Conservation (phyloP, 2,888 invertebrate genomes). For the Aporophyla nigra region DNA sequence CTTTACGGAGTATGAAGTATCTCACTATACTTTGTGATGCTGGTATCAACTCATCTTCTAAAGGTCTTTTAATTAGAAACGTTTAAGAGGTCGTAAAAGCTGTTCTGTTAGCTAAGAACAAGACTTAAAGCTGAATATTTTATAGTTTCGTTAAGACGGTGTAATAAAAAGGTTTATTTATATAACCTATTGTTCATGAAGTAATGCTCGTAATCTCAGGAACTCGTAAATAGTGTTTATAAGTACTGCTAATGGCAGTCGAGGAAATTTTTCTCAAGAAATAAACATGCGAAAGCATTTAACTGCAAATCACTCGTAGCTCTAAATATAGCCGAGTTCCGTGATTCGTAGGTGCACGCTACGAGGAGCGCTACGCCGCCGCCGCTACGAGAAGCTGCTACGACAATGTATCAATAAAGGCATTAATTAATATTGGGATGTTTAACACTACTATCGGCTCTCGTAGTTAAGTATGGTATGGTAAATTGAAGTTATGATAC, state of each 20-base stretch:
- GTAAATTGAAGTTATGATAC: not conserved
- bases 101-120: not conserved
- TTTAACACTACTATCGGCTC: not conserved
- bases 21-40: slow-evolving; percentile 3
- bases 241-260: slow-evolving; percentile 41
- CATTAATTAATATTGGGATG: slow-evolving; percentile 2
- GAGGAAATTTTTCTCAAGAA: slow-evolving; percentile 42
- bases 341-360: slow-evolving; percentile 63
- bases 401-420: slow-evolving; percentile 31
- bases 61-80: slow-evolving; percentile 32
- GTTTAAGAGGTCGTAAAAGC: slow-evolving; percentile 12
- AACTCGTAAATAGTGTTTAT: slow-evolving; percentile 46
- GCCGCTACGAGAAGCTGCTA: slow-evolving; percentile 38
- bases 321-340: slow-evolving; percentile 54
- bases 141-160: slow-evolving; percentile 21
- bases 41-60: slow-evolving; percentile 5
- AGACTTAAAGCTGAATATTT: slow-evolving; percentile 16
- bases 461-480: not conserved
- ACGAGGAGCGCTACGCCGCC: slow-evolving; percentile 61
- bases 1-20: slow-evolving; percentile 3
- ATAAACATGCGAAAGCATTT: slow-evolving; percentile 58
- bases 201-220: slow-evolving; percentile 23
- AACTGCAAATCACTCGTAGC: slow-evolving; percentile 55
- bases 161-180: slow-evolving; percentile 36
- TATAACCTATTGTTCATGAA: slow-evolving; percentile 41